These are phyloP conservation scores for Phoxinus phoxinus DNA, from an alignment of 2,113 vertebrate genomes.

Conservation along the genomic window DNA sequence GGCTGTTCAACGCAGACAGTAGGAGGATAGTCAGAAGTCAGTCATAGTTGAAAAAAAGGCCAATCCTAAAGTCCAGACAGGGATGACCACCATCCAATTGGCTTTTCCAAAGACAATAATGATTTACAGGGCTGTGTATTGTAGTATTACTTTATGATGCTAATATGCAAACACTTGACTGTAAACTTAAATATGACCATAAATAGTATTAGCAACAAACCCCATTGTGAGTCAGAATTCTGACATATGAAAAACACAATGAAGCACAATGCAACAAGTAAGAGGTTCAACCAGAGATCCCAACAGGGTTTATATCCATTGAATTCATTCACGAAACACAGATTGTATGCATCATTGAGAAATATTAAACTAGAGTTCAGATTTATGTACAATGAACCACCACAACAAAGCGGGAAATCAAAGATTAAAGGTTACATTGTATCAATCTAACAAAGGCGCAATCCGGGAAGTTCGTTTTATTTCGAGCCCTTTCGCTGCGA, in stretches of 20 bases:
- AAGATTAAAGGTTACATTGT: background rate
- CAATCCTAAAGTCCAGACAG: background rate
- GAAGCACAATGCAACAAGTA: constrained; percentile 22
- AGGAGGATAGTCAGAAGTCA: constrained; percentile 41
- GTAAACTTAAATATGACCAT: background rate
- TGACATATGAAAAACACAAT: constrained; percentile 1
- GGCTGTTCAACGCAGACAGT: constrained; percentile 41
- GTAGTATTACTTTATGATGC: background rate
- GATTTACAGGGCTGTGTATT: background rate
- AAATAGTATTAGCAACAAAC: background rate
- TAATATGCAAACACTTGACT: background rate
- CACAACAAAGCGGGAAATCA: background rate
- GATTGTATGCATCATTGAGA: background rate
- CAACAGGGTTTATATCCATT: background rate
- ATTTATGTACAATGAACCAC: background rate
- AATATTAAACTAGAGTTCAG: background rate
- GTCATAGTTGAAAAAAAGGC: constrained; percentile 43
- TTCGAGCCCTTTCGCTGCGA: background rate
- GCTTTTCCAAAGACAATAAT: constrained; percentile 1
- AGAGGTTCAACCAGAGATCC: background rate
- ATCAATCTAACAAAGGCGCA: background rate
- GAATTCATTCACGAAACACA: background rate
- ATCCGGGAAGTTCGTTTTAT: constrained; percentile 21
- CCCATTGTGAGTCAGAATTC: background rate
- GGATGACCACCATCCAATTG: background rate